Percentiles rank a stretch among this genome's conserved stretches.
Conservation (phyloP, 2,888 invertebrate genomes). For the Orthosia incerta region DNA sequence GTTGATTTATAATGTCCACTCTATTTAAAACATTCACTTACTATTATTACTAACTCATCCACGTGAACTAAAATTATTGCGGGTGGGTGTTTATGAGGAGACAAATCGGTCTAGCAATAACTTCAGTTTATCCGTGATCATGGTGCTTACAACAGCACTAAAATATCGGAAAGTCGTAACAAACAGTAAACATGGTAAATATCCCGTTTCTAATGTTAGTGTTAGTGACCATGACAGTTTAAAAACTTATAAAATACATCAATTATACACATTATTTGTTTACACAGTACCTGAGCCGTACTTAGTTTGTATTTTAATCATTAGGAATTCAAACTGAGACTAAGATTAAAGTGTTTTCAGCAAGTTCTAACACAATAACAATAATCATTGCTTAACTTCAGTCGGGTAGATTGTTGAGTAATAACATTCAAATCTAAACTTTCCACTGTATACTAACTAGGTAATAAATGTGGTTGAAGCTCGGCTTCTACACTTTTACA, state of each 20-base stretch:
- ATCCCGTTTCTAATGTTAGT: too few species aligned
- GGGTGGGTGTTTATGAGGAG: too few species aligned
- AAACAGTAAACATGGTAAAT: too few species aligned
- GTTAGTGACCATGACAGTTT: too few species aligned
- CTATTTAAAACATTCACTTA: constrained; percentile 20
- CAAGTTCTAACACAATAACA: constrained; percentile 50
- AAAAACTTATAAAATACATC: constrained; percentile 5
- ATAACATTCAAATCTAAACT: constrained; percentile 56
- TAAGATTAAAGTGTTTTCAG: constrained; percentile 50
- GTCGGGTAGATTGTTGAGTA: constrained; percentile 28
- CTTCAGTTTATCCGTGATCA: too few species aligned
- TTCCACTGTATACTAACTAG: constrained; percentile 32
- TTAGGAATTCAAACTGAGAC: constrained; percentile 37
- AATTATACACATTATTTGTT: constrained; percentile 32
- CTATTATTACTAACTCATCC: constrained; percentile 8
- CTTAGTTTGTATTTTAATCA: constrained; percentile 52
- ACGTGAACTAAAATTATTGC: too few species aligned
- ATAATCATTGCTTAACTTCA: constrained; percentile 50
- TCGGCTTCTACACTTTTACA: constrained; percentile 25
- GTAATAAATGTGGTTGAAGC: constrained; percentile 28
- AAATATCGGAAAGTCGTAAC: too few species aligned
- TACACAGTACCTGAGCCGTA: constrained; percentile 26
- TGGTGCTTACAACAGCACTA: too few species aligned
- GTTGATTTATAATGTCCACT: neutral
- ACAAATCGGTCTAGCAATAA: too few species aligned